phyloP scores from a whole-genome alignment of 2,113 vertebrate genomes.

The Pedionomus torquatus region DNA sequence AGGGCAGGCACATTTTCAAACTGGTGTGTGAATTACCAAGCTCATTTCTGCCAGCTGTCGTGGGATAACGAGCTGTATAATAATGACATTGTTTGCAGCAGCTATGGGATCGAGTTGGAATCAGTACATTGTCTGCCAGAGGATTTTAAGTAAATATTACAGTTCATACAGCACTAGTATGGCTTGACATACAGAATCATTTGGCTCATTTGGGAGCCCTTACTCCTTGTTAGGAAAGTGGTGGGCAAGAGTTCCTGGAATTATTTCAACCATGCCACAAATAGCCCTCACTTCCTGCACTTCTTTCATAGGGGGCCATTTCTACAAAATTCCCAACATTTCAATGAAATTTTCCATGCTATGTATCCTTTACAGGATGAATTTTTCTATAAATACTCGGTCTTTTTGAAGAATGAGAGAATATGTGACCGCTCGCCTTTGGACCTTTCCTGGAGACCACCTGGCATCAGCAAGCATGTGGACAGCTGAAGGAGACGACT shows the following conservation, averaged over 20 bases:
- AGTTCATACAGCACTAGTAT: background rate
- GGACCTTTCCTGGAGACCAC: background rate
- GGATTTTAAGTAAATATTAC: background rate
- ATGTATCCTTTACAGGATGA: background rate
- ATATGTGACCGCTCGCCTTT: accelerated
- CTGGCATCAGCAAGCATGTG: background rate
- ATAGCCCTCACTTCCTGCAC: background rate
- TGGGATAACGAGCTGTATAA: background rate
- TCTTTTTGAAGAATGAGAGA: background rate
- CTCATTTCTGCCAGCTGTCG: background rate
- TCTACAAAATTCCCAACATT: background rate
- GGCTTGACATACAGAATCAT: background rate
- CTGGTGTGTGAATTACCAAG: background rate
- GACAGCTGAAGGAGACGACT: background rate
- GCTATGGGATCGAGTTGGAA: background rate
- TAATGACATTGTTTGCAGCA: background rate
- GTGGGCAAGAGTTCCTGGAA: background rate
- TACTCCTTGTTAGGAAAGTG: background rate
- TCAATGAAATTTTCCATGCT: background rate
- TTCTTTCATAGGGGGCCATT: background rate
- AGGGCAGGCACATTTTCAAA: background rate
- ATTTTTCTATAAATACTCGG: background rate
- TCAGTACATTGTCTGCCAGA: background rate
- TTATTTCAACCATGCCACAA: background rate
- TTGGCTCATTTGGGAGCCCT: background rate